Evolutionary conservation across 1,140 invertebrate genomes (phyloP).

Genomic region (Sipha flava): DNA sequence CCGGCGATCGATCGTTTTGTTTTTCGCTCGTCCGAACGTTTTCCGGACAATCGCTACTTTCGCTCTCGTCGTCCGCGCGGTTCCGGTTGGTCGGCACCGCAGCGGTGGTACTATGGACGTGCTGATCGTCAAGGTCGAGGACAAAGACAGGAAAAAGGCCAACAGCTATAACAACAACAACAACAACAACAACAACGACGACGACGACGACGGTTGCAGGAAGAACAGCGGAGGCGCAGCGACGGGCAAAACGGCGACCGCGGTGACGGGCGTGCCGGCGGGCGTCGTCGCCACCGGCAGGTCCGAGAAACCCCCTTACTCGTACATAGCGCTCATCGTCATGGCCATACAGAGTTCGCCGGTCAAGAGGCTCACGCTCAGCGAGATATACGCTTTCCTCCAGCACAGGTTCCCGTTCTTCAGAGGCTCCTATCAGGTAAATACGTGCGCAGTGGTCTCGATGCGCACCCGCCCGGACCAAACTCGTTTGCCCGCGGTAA

Average conservation of each 20-base stretch:
- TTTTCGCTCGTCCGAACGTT: too few species aligned
- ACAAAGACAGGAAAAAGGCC: not conserved
- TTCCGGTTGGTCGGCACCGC: too few species aligned
- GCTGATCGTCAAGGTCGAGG: not conserved
- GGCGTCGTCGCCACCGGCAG: conserved; percentile 52
- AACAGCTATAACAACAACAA: not conserved
- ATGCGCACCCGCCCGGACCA: too few species aligned
- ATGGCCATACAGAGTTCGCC: conserved; percentile 94
- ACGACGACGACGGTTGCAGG: not conserved
- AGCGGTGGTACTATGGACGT: too few species aligned
- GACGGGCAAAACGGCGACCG: conserved; percentile 7
- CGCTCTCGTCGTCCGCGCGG: too few species aligned
- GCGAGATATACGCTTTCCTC: conserved; percentile 82
- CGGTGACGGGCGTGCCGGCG: conserved; percentile 10
- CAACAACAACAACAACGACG: not conserved
- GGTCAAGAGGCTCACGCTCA: conserved; percentile 72
- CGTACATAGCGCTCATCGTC: conserved; percentile 94
- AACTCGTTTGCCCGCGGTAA: too few species aligned
- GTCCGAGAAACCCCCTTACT: conserved; percentile 91
- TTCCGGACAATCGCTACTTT: too few species aligned
- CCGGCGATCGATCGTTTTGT: too few species aligned
- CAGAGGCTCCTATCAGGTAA: conserved; percentile 77
- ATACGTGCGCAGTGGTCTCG: too few species aligned
- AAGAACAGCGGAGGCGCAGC: not conserved
- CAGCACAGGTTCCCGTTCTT: conserved; percentile 86